phyloP scores from a whole-genome alignment of 2,797 vertebrate species.

The Helarctos malayanus region DNA sequence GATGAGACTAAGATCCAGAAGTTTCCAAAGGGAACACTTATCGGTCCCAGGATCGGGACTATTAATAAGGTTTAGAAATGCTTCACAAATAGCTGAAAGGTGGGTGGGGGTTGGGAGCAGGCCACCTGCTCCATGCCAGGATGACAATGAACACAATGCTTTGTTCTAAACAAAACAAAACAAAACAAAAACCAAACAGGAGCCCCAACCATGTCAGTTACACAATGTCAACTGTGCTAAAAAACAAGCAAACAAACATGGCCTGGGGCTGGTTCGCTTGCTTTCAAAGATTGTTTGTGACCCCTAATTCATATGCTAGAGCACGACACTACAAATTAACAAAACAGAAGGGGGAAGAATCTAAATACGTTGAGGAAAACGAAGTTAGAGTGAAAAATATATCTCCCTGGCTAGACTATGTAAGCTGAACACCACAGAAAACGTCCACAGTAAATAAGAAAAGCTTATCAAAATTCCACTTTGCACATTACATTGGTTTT shows the following conservation, averaged over 20 bases:
- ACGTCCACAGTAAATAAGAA: not conserved
- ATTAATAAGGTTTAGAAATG: not conserved
- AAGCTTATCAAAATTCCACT: not conserved
- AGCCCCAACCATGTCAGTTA: not conserved
- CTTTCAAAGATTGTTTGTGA: not conserved
- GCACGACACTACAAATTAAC: not conserved
- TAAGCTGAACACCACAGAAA: not conserved
- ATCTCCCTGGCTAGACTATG: not conserved
- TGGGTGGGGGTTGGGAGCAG: too few relatives aligned
- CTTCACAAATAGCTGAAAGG: not conserved
- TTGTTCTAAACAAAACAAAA: not conserved
- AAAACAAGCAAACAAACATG: not conserved
- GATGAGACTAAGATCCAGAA: not conserved
- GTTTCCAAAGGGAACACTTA: not conserved
- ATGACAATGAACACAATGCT: not conserved
- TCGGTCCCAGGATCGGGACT: not conserved
- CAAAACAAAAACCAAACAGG: not conserved
- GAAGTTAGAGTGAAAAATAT: not conserved
- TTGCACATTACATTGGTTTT: not conserved
- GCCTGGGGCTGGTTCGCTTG: not conserved
- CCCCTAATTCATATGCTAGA: not conserved
- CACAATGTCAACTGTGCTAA: not conserved
- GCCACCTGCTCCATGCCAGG: not conserved
- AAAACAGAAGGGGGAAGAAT: not conserved
- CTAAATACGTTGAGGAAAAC: conserved; percentile 16